Evolutionary conservation across 2,113 vertebrate species (phyloP).

Genomic region (Sterrhoptilus dennistouni): DNA sequence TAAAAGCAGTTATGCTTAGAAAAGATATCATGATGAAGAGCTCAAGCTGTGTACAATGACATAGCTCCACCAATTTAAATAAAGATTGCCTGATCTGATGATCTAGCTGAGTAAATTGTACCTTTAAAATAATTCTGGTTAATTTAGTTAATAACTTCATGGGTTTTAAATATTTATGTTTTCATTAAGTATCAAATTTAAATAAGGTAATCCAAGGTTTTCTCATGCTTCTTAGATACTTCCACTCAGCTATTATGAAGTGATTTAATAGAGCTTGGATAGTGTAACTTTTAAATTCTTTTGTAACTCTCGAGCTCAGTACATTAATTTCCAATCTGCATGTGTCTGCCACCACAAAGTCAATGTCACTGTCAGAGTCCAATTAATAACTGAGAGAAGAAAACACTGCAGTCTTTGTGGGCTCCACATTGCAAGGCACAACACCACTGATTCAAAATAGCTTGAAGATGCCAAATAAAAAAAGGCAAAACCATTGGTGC

Average conservation of each 20-base stretch:
- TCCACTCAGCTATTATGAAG: not conserved
- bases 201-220: not conserved
- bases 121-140: conserved; percentile 28
- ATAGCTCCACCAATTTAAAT: not conserved
- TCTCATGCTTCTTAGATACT: not conserved
- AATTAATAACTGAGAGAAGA: not conserved
- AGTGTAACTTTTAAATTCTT: not conserved
- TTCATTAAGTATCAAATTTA: conserved; percentile 3
- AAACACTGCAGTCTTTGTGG: not conserved
- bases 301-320: not conserved
- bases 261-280: not conserved
- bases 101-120: not conserved
- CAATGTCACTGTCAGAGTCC: not conserved
- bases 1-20: not conserved
- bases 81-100: not conserved
- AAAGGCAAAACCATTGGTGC: not conserved
- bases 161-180: conserved; percentile 18
- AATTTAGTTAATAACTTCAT: conserved; percentile 28
- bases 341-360: not conserved
- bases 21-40: not conserved
- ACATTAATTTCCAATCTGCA: not conserved
- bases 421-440: not conserved
- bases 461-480: not conserved
- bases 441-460: not conserved
- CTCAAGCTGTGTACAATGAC: not conserved